Conservation (phyloP, 2,113 vertebrate genomes). For the Hippolais icterina region DNA sequence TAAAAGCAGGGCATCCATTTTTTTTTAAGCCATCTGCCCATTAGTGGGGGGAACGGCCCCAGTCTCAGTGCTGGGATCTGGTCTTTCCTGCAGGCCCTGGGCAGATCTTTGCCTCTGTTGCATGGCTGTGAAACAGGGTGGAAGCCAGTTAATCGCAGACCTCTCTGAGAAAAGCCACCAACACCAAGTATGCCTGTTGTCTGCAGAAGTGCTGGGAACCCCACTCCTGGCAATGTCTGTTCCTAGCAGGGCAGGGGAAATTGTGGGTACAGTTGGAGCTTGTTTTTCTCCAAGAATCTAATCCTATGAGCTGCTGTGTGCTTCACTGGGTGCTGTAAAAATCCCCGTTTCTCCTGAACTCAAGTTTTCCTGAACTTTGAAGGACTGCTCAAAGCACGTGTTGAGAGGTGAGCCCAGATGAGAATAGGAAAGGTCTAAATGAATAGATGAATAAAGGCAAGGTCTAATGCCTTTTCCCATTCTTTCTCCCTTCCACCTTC, state of each 20-base stretch:
- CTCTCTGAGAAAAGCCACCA: neutral
- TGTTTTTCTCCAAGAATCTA: neutral
- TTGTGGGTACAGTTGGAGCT: neutral
- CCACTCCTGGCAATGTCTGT: neutral
- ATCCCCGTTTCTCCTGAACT: neutral
- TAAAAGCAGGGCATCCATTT: neutral
- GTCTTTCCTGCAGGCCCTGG: neutral
- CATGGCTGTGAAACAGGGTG: neutral
- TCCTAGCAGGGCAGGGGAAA: neutral
- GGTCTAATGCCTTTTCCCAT: neutral
- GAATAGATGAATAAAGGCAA: neutral
- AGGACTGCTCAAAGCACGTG: neutral
- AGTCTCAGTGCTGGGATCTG: neutral
- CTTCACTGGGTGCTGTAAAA: neutral
- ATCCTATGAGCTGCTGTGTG: neutral
- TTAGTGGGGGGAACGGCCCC: neutral
- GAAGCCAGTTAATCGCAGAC: neutral
- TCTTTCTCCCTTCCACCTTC: neutral
- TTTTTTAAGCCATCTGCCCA: neutral
- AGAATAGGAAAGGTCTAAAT: neutral
- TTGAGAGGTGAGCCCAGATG: neutral
- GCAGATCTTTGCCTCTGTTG: neutral
- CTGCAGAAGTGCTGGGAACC: neutral
- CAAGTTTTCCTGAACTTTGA: neutral
- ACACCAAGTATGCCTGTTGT: neutral